A percentile compares a stretch with the other conserved stretches of the same genome.
Conservation (phyloP, 2,797 vertebrate genomes). For the Eulemur albifrons region DNA sequence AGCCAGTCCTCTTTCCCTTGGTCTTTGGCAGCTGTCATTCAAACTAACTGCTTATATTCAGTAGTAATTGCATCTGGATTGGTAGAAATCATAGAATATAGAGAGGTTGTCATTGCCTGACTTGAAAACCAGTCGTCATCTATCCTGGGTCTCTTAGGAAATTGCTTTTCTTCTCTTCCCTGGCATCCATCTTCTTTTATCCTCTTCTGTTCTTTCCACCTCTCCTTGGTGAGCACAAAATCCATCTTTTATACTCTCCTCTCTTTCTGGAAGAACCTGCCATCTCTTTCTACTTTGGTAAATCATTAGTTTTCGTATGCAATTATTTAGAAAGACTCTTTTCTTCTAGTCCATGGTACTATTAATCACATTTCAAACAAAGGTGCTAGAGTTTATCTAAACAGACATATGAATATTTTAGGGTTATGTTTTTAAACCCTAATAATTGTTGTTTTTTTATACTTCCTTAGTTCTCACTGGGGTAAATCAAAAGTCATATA, state of each 20-base stretch:
- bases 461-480: background rate
- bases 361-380: background rate
- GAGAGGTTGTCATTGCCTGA: background rate
- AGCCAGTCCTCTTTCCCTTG: background rate
- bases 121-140: background rate
- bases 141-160: background rate
- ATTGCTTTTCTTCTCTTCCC: background rate
- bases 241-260: background rate
- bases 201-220: background rate
- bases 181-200: background rate
- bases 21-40: background rate
- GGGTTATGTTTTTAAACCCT: background rate
- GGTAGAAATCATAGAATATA: background rate
- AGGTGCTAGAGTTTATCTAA: background rate
- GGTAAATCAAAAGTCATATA: background rate
- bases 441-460: background rate
- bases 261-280: background rate
- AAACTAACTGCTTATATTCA: slow-evolving; percentile 17
- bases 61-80: background rate
- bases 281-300: background rate
- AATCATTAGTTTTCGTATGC: background rate
- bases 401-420: background rate
- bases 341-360: background rate
- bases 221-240: background rate
- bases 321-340: background rate